Percentiles rank a stretch among this genome's conserved stretches.
phyloP scores from a whole-genome alignment of 2,888 invertebrate genomes.

The Tetramorium bicarinatum region DNA sequence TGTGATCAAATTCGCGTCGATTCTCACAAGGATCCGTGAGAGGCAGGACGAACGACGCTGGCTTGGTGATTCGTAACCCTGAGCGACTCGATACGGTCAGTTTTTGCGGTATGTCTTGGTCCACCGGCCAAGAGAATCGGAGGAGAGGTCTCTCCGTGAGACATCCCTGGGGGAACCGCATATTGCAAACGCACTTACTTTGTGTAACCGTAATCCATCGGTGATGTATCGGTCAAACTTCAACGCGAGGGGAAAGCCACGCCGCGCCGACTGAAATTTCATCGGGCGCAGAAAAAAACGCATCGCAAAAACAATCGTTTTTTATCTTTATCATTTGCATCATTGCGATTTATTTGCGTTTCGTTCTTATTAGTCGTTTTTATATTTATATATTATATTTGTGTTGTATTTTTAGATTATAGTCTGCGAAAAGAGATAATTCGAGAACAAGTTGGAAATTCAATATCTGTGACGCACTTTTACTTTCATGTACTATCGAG shows the following conservation, averaged over 20 bases:
- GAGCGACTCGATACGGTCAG: constrained; percentile 62
- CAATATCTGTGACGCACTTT: background rate
- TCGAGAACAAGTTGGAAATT: background rate
- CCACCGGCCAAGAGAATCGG: constrained; percentile 73
- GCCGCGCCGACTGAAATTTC: constrained; percentile 76
- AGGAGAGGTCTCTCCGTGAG: constrained; percentile 58
- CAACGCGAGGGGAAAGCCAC: constrained; percentile 49
- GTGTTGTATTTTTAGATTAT: background rate
- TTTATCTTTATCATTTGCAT: constrained; percentile 31
- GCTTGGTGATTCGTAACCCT: constrained; percentile 53
- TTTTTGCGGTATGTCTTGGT: constrained; percentile 83
- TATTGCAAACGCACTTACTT: constrained; percentile 61
- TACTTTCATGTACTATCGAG: background rate
- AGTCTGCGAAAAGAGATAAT: background rate
- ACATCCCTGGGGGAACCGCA: constrained; percentile 57
- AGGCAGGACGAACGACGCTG: constrained; percentile 57
- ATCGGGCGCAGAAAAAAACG: constrained; percentile 60
- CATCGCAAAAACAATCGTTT: constrained; percentile 12
- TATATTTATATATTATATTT: background rate
- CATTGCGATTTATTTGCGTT: background rate
- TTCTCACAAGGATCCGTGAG: constrained; percentile 67
- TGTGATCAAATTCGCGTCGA: constrained; percentile 63
- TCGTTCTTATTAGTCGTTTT: background rate
- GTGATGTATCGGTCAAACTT: constrained; percentile 57
- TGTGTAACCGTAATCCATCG: constrained; percentile 62